These are phyloP conservation scores for Tenthredo notha DNA, from an alignment of 2,888 invertebrate genomes.

Conservation along the genomic window DNA sequence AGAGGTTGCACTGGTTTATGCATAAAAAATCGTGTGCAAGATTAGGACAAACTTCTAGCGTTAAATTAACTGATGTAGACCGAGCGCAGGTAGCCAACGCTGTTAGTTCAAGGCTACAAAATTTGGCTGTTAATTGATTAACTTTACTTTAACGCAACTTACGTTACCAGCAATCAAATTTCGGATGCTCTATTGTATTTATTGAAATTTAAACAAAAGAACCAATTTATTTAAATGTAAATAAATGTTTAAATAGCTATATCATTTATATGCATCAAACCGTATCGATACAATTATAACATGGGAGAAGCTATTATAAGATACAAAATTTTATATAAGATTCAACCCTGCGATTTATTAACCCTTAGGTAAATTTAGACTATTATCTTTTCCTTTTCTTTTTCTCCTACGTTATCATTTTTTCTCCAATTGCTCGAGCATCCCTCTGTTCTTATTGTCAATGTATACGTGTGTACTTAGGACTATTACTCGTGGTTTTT, in stretches of 20 bases:
- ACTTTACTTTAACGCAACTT: not conserved
- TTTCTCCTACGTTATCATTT: not conserved
- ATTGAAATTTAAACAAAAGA: constrained; percentile 35
- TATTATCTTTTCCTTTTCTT: not conserved
- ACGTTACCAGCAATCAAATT: constrained; percentile 35
- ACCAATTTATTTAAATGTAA: constrained; percentile 51
- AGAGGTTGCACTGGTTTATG: constrained; percentile 95
- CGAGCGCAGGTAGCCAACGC: constrained; percentile 70
- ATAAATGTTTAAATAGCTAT: constrained; percentile 46
- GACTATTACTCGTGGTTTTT: constrained; percentile 43
- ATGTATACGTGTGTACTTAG: constrained; percentile 54
- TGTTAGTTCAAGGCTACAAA: constrained; percentile 70
- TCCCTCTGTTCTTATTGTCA: constrained; percentile 47
- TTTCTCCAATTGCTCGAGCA: not conserved
- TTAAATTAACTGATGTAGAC: constrained; percentile 69
- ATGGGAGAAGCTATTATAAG: not conserved
- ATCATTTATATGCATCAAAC: constrained; percentile 25
- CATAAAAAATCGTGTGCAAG: constrained; percentile 92
- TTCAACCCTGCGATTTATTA: constrained; percentile 1
- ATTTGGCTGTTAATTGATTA: constrained; percentile 67
- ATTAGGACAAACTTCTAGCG: constrained; percentile 75
- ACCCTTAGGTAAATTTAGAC: not conserved
- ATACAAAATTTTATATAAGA: not conserved
- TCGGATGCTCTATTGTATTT: constrained; percentile 49
- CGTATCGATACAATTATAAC: not conserved